Conservation (phyloP, 2,888 invertebrate genomes). For the Magallana nippona region DNA sequence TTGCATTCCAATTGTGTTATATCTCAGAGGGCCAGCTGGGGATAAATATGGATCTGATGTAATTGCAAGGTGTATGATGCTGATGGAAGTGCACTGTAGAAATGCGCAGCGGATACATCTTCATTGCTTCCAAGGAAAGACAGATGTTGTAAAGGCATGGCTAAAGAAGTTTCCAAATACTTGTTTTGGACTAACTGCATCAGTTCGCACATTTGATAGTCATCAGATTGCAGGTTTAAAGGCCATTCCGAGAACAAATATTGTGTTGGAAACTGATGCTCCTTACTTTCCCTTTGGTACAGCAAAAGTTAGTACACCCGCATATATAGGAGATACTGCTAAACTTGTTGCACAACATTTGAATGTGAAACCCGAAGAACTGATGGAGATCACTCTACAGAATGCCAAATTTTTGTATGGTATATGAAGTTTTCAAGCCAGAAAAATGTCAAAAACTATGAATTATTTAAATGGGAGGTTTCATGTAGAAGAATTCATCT, state of each 20-base stretch:
- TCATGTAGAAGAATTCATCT: no score
- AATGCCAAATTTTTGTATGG: neutral
- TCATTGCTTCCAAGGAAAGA: slow-evolving; percentile 35
- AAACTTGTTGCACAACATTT: neutral
- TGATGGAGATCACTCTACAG: neutral
- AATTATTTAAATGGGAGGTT: no score
- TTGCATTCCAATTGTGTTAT: slow-evolving; percentile 9
- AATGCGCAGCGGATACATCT: slow-evolving; percentile 16
- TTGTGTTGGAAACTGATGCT: slow-evolving; percentile 24
- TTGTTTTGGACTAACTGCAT: neutral
- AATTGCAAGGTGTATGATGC: slow-evolving; percentile 16
- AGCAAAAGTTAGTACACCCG: neutral
- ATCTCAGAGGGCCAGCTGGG: slow-evolving; percentile 11
- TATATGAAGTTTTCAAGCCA: no score
- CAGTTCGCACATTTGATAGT: neutral
- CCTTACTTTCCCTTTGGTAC: slow-evolving; percentile 28
- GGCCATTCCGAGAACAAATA: neutral
- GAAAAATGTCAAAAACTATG: no score
- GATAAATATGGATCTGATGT: slow-evolving; percentile 38
- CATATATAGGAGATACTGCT: slow-evolving; percentile 7
- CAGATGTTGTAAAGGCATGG: slow-evolving; percentile 29
- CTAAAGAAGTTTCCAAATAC: slow-evolving; percentile 4
- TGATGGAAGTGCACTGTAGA: slow-evolving; percentile 12
- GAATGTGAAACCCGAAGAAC: neutral
- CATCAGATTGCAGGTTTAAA: slow-evolving; percentile 12